Percentiles rank a stretch among this genome's conserved stretches.
Conservation (phyloP, 1,140 invertebrate species). For the Microplitis demolitor region DNA sequence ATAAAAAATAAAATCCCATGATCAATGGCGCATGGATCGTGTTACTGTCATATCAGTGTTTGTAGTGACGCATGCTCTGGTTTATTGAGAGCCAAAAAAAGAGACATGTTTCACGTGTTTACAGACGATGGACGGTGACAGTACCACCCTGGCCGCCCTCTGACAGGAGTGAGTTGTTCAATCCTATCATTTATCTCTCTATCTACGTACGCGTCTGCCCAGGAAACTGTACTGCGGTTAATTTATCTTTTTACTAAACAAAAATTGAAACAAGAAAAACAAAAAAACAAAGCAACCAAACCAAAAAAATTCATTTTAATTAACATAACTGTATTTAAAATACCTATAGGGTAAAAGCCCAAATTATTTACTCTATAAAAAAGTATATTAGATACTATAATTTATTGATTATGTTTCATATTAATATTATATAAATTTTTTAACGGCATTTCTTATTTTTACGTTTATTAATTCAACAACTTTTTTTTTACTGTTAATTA, state of each 20-base stretch:
- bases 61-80: slow-evolving; percentile 50
- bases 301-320: not conserved
- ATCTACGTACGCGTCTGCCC: slow-evolving; percentile 7
- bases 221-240: slow-evolving; percentile 12
- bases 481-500: no score
- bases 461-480: no score
- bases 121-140: slow-evolving; percentile 61
- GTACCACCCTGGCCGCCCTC: slow-evolving; percentile 59
- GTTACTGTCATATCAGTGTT: slow-evolving; percentile 47
- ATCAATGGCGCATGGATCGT: slow-evolving; percentile 51
- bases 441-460: no score
- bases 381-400: no score
- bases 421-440: no score
- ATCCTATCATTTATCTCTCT: slow-evolving; percentile 27
- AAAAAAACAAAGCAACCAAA: not conserved
- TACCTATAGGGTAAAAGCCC: no score
- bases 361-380: no score
- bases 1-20: not conserved
- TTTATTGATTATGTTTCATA: no score
- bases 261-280: not conserved
- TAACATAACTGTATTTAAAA: slow-evolving; percentile 9
- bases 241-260: slow-evolving; percentile 4
- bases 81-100: slow-evolving; percentile 45
- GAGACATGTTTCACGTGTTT: slow-evolving; percentile 56
- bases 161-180: slow-evolving; percentile 58